Conservation (phyloP, 2,888 invertebrate species). For the Fragum whitleyi region DNA sequence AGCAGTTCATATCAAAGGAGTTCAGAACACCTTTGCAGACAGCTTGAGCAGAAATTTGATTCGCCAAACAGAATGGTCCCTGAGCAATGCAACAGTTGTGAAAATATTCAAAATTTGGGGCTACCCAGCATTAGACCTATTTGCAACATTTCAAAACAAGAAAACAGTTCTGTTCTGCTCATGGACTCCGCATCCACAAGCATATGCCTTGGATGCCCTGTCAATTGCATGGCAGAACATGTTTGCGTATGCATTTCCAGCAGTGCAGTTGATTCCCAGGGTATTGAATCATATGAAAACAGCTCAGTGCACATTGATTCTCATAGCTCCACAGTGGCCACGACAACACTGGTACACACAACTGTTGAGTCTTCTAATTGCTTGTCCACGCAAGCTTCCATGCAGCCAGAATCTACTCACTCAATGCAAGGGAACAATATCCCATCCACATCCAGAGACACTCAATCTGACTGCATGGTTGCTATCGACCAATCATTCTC, state of each 20-base stretch:
- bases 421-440: constrained; percentile 34
- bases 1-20: constrained; percentile 53
- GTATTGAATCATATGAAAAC: constrained; percentile 35
- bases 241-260: constrained; percentile 51
- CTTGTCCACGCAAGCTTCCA: constrained; percentile 41
- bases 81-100: constrained; percentile 35
- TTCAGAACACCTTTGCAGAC: constrained; percentile 54
- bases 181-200: constrained; percentile 49
- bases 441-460: constrained; percentile 37
- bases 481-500: constrained; percentile 39
- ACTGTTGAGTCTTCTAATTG: constrained; percentile 37
- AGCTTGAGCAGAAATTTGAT: constrained; percentile 36
- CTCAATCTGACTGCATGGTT: constrained; percentile 29
- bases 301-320: constrained; percentile 43
- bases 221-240: constrained; percentile 55
- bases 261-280: constrained; percentile 35
- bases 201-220: constrained; percentile 54
- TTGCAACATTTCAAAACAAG: constrained; percentile 43
- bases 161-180: constrained; percentile 47
- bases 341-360: constrained; percentile 36
- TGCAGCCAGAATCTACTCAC: constrained; percentile 31
- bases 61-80: constrained; percentile 49
- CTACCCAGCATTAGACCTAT: constrained; percentile 37
- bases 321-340: constrained; percentile 46
- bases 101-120: constrained; percentile 49